Evolutionary conservation across 2,888 invertebrate species (phyloP).

Genomic region (Cerastis leucographa): DNA sequence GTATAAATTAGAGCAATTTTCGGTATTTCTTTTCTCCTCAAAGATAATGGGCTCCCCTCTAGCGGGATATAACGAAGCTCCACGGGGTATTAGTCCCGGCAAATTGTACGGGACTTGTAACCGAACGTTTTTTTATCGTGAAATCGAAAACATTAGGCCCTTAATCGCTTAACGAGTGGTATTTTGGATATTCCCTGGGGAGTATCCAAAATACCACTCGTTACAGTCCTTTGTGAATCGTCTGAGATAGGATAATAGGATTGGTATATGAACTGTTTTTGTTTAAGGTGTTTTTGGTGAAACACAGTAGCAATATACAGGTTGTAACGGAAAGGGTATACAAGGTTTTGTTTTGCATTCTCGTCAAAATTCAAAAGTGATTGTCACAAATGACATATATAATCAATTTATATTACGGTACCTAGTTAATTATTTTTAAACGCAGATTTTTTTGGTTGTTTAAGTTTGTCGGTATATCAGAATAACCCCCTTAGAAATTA

Average conservation of each 20-base stretch:
- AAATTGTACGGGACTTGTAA: slow-evolving; percentile 63
- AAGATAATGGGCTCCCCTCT: slow-evolving; percentile 83
- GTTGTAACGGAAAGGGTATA: too few relatives aligned
- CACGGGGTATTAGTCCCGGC: slow-evolving; percentile 71
- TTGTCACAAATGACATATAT: too few relatives aligned
- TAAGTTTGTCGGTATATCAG: too few relatives aligned
- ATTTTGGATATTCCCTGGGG: slow-evolving; percentile 61
- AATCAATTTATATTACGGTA: too few relatives aligned
- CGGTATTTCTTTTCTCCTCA: slow-evolving; percentile 82
- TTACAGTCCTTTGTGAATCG: slow-evolving; percentile 47
- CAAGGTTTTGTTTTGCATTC: too few relatives aligned
- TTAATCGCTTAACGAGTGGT: slow-evolving; percentile 77
- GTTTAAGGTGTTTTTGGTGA: not conserved
- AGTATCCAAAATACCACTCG: too few relatives aligned
- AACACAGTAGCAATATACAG: not conserved
- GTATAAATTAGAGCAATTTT: slow-evolving; percentile 84
- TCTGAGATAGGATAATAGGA: slow-evolving; percentile 50
- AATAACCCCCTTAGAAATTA: too few relatives aligned
- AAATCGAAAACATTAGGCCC: slow-evolving; percentile 74
- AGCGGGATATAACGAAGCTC: slow-evolving; percentile 83
- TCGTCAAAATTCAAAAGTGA: too few relatives aligned
- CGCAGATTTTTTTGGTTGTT: too few relatives aligned
- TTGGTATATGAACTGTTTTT: slow-evolving; percentile 37
- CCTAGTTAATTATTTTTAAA: too few relatives aligned
- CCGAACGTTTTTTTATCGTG: slow-evolving; percentile 64